phyloP scores from a whole-genome alignment of 2,113 vertebrate genomes.

The Aldabrachelys gigantea region DNA sequence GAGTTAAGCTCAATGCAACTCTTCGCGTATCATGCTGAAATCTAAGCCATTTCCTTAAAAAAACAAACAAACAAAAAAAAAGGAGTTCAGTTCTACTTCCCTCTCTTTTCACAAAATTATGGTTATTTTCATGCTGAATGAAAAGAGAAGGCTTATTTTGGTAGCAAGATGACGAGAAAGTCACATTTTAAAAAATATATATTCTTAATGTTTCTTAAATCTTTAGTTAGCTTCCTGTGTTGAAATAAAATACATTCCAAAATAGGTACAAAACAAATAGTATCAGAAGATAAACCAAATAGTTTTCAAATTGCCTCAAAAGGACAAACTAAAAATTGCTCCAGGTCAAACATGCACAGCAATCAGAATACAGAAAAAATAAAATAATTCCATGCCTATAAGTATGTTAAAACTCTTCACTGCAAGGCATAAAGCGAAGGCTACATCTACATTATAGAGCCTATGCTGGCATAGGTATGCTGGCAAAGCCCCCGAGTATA shows the following conservation, averaged over 20 bases:
- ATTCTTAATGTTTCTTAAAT: not conserved
- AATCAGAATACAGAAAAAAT: not conserved
- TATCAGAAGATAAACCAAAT: not conserved
- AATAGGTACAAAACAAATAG: not conserved
- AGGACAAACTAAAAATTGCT: not conserved
- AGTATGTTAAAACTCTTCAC: not conserved
- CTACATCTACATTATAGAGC: not conserved
- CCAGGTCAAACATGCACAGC: accelerated
- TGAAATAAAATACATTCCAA: not conserved
- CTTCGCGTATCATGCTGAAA: not conserved
- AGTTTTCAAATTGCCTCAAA: not conserved
- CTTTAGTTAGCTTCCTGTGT: not conserved
- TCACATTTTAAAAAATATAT: not conserved
- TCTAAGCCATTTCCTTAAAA: not conserved
- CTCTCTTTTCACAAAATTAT: not conserved
- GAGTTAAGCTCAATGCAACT: not conserved
- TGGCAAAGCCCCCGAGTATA: not conserved
- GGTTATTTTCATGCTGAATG: not conserved
- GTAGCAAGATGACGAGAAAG: not conserved
- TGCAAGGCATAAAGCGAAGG: not conserved
- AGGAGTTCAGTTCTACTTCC: not conserved
- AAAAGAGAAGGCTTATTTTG: not conserved
- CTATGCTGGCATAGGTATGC: not conserved
- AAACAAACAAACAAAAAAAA: no score
- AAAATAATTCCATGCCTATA: not conserved